Base-by-base conservation (phyloP, 1,140 invertebrate species). In the Eulimnadia texana region DNA sequence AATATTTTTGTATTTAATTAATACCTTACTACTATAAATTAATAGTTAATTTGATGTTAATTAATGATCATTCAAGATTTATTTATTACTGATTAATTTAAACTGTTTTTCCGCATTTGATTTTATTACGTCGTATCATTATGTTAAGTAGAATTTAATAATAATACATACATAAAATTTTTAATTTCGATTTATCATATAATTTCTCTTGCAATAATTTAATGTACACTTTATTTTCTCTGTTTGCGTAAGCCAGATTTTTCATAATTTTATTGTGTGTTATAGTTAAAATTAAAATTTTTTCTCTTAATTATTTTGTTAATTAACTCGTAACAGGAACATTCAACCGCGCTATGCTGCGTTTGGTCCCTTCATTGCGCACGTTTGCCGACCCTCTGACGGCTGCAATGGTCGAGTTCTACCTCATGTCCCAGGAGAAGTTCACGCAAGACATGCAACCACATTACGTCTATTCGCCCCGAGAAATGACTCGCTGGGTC, bases 371-470 rank as follows among this genome's bases (percentile, higher is more conserved):
- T 0, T 80, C 85, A 0, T 74, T 99, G 19, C 82, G 90, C 67
- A 84, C 90, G 0, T 97, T 93, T 72, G 90, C 96, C 2, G 96
- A 98, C 70, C 89, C 95, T 1, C 76, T 99, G 16, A 99, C 97
- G 0, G 92, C 91, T 70, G 94, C 96, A 2, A 99, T 99, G 97
- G 96, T 99, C 0, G 93, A 98, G 70, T 94, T 99, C 70, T 99
- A 98, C 76, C 77, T 98, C 1, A 82, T 85, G 10, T 98, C 94
- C 11, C 96, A 99, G 79, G 95, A 98, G 73, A 79, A 85, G 56
- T 99, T 99, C 72, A 99, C 96, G 0, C 95, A 98, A 77, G 97
- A 99, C 72, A 98, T 99, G 92, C 97, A 99, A 73, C 97, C 97
- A 1, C 97, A 99, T 74, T 99, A 99, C 72, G 93, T 99, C 1